phyloP scores from a whole-genome alignment of 1,140 invertebrate genomes.

The Ylistrum balloti region DNA sequence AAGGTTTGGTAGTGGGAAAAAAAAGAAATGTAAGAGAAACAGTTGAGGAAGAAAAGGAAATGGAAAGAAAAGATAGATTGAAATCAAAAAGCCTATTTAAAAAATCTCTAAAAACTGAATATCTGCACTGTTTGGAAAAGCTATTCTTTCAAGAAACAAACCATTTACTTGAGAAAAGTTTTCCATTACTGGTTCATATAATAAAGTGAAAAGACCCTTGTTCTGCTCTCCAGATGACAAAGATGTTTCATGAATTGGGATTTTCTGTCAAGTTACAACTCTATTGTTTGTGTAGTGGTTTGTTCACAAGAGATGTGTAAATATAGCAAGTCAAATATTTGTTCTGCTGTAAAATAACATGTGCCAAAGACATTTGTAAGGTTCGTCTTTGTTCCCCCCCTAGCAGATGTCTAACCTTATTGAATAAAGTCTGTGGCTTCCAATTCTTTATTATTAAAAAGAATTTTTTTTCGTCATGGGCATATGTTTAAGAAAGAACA shows the following conservation, averaged over 20 bases:
- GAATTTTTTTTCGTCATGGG: background rate
- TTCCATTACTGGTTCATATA: too few species aligned
- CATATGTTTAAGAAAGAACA: background rate
- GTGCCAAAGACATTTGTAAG: background rate
- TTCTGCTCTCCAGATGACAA: background rate
- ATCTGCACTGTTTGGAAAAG: too few species aligned
- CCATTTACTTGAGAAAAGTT: too few species aligned
- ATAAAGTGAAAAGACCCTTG: background rate
- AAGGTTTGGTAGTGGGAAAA: too few species aligned
- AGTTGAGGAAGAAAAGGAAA: too few species aligned
- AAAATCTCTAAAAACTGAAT: too few species aligned
- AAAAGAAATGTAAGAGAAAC: too few species aligned
- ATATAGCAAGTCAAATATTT: slow-evolving; percentile 5
- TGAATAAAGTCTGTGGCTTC: background rate
- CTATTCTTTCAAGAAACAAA: too few species aligned
- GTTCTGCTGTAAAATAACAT: background rate
- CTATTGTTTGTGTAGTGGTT: background rate
- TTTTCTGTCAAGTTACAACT: background rate
- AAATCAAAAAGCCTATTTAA: too few species aligned
- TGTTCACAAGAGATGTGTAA: background rate
- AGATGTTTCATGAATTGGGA: background rate
- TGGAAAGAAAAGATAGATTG: too few species aligned
- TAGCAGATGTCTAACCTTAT: background rate
- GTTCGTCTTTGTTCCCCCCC: background rate
- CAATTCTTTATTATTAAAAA: background rate